Evolutionary conservation across 2,888 invertebrate genomes (phyloP), one percentile per base, ranked within the genome.

Genomic region (Poecilus cupreus): DNA sequence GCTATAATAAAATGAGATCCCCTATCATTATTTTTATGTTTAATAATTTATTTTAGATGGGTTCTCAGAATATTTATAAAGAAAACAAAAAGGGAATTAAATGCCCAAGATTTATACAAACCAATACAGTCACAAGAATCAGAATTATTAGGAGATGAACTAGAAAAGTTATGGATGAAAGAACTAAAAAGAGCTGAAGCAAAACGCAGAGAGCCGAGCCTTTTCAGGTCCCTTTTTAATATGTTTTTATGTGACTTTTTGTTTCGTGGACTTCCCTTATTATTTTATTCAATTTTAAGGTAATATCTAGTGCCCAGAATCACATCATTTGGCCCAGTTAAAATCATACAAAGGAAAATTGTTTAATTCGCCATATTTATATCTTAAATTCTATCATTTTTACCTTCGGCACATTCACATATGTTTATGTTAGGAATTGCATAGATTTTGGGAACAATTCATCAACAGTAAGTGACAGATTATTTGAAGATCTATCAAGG

Each of bases 101-200:
- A 92, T 84, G 90, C 93, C 75, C 89, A 90, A 6, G 94, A 95
- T 86, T 87, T 95, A 18, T 94, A 92, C 88, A 92, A 91, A 86
- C 91, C 92, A 3, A 88, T 93, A 32, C 88, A 90, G 0, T 88
- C 89, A 5, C 94, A 95, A 87, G 88, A 90, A 72, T 94, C 95
- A 0, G 91, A 92, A 81, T 86, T 87, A 20, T 89, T 95, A 3
- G 94, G 93, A 1, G 91, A 94, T 86, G 89, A 89, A 46, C 88
- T 95, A 11, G 93, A 93, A 86, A 89, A 90, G 86, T 91, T 91
- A 57, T 94, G 93, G 94, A 88, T 90, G 51, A 86, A 88, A 24
- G 93, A 93, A 86, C 80, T 91, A n/a, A 87, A 88, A 43, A 87
- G 86, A 18, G 90, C 92, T 0, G 87, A 88, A 26, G 87, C 87